Evolutionary conservation across 2,113 vertebrate species (phyloP).

Genomic region (Syrmaticus mikado): DNA sequence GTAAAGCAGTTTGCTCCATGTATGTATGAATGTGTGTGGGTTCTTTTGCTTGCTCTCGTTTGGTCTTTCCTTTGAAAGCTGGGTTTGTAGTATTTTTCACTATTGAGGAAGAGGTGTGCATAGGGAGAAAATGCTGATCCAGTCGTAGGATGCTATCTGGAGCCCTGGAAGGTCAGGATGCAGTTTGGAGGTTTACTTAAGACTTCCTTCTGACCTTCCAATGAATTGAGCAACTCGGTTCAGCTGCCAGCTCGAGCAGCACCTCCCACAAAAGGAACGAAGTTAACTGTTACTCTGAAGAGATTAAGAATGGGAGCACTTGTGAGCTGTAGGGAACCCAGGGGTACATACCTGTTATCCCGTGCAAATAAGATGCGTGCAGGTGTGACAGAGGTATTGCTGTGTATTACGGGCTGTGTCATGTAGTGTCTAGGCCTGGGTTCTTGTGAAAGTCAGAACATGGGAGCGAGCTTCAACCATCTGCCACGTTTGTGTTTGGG

Average conservation of each 20-base stretch:
- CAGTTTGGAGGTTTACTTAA: neutral
- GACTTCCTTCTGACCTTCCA: neutral
- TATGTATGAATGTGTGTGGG: neutral
- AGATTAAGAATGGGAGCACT: neutral
- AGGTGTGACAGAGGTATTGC: neutral
- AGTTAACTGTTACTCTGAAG: neutral
- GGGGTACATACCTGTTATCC: neutral
- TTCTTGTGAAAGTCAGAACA: neutral
- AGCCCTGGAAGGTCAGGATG: neutral
- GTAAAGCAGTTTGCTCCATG: neutral
- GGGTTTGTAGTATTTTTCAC: neutral
- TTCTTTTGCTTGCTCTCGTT: neutral
- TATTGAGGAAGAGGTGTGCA: accelerated
- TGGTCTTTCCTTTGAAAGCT: neutral
- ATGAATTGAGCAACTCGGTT: neutral
- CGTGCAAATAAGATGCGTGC: no score
- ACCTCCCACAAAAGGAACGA: neutral
- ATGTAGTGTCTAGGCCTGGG: neutral
- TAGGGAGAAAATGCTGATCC: neutral
- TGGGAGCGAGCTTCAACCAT: neutral
- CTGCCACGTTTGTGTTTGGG: neutral
- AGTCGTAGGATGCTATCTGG: neutral
- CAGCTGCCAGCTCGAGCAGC: neutral
- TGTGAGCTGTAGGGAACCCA: accelerated
- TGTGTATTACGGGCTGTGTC: accelerated